A percentile compares a stretch with the other conserved stretches of the same genome.
These are phyloP conservation scores for Oxyteleia sp. DNA, from an alignment of 2,888 invertebrate genomes.

Conservation along the genomic window DNA sequence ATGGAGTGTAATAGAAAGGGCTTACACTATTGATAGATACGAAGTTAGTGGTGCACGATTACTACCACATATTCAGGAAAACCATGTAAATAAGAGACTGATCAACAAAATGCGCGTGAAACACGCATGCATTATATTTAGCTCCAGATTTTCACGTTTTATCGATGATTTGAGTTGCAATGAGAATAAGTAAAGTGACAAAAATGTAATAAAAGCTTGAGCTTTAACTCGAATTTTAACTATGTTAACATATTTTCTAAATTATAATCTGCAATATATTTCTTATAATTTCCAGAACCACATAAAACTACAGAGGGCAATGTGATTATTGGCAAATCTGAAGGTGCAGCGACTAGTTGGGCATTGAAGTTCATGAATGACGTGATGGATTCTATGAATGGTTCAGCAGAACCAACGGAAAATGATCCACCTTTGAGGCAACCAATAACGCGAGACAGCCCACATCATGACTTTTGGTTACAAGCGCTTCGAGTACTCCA, in stretches of 20 bases:
- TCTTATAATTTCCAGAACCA: neutral
- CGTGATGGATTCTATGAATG: constrained; percentile 30
- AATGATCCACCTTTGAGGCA: constrained; percentile 23
- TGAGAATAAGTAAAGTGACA: neutral
- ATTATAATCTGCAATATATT: no score
- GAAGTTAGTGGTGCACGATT: neutral
- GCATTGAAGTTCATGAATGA: constrained; percentile 28
- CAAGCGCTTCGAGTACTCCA: neutral
- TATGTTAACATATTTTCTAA: no score
- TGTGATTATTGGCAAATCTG: neutral
- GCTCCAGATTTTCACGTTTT: neutral
- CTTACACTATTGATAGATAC: constrained; percentile 11
- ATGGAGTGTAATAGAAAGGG: constrained; percentile 2
- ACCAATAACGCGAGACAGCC: constrained; percentile 15
- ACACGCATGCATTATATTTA: constrained; percentile 13
- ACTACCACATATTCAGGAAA: constrained; percentile 13
- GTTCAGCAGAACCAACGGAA: neutral
- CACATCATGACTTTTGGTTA: constrained; percentile 22
- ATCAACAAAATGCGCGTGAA: constrained; percentile 38
- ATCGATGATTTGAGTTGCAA: constrained; percentile 13
- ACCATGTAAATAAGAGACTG: constrained; percentile 5
- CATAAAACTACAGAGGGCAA: neutral
- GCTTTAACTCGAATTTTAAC: no score
- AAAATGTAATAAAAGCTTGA: no score
- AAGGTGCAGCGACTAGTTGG: constrained; percentile 19